These are phyloP conservation scores for Pseudomyrmex flavicornis DNA, from an alignment of 1,140 invertebrate genomes.

Conservation along the genomic window DNA sequence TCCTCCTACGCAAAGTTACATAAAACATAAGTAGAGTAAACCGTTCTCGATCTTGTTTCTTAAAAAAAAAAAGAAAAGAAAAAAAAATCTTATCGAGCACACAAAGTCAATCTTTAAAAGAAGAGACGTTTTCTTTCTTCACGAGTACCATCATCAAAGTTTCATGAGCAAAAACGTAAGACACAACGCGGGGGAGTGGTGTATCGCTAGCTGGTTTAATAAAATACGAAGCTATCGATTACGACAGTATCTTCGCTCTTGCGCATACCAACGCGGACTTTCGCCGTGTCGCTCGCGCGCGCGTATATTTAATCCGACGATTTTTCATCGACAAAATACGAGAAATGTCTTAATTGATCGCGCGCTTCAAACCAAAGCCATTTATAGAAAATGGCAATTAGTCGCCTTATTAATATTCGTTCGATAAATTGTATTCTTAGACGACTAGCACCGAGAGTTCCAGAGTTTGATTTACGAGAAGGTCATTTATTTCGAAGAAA, in stretches of 20 bases:
- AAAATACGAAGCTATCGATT: conserved; percentile 52
- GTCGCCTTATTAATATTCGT: conserved; percentile 6
- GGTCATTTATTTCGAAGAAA: background rate
- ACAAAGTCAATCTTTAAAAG: conserved; percentile 36
- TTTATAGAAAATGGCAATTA: conserved; percentile 31
- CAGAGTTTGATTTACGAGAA: conserved; percentile 6
- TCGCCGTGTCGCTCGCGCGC: background rate
- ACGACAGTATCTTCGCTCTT: background rate
- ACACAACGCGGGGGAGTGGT: conserved; percentile 4
- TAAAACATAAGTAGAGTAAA: too few relatives aligned
- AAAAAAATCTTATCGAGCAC: background rate
- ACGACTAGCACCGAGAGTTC: background rate
- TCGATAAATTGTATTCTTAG: background rate
- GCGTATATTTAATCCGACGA: conserved; percentile 5
- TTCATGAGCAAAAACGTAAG: conserved; percentile 35
- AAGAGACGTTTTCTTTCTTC: conserved; percentile 1
- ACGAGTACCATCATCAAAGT: conserved; percentile 33
- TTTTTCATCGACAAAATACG: conserved; percentile 25
- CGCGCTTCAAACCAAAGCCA: background rate
- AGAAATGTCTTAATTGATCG: conserved; percentile 26
- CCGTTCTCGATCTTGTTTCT: too few relatives aligned
- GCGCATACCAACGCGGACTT: conserved; percentile 12
- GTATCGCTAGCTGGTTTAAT: conserved; percentile 29
- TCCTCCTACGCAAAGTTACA: background rate
- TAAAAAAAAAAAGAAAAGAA: background rate